phyloP scores from a whole-genome alignment of 2,888 invertebrate species.

The Anagyrus pseudococci region DNA sequence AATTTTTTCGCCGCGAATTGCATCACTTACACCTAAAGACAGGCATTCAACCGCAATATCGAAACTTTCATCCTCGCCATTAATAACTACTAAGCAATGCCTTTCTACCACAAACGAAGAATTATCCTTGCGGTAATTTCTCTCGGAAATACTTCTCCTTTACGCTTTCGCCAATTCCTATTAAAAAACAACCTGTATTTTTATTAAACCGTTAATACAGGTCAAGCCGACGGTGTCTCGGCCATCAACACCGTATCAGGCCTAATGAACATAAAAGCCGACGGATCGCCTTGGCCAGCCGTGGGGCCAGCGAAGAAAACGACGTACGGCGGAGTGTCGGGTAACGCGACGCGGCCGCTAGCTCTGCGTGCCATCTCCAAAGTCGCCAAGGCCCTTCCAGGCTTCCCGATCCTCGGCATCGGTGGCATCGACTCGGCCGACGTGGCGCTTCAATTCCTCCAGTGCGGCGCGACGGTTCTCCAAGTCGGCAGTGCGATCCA shows the following conservation, averaged over 20 bases:
- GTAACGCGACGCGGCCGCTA: slow-evolving; percentile 94
- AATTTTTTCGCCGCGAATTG: no score
- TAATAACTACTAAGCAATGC: no score
- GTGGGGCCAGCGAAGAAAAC: slow-evolving; percentile 83
- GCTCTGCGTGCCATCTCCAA: slow-evolving; percentile 91
- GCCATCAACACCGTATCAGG: slow-evolving; percentile 98
- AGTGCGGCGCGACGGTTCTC: slow-evolving; percentile 90
- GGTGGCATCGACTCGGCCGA: slow-evolving; percentile 98
- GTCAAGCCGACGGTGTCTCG: slow-evolving; percentile 92
- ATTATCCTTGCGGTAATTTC: no score
- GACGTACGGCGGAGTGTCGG: slow-evolving; percentile 92
- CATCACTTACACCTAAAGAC: no score
- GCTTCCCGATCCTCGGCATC: slow-evolving; percentile 92
- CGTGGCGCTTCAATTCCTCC: slow-evolving; percentile 90
- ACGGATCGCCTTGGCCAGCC: slow-evolving; percentile 90
- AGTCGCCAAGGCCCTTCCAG: slow-evolving; percentile 83
- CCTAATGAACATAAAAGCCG: slow-evolving; percentile 83
- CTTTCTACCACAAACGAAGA: no score
- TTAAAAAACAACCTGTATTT: no score
- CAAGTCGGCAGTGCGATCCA: slow-evolving; percentile 97
- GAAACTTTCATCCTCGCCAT: no score
- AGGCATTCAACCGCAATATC: no score
- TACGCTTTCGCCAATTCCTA: no score
- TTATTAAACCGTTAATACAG: slow-evolving; percentile 65
- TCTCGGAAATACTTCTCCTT: no score